Evolutionary conservation across 2,113 vertebrate species (phyloP).

Genomic region (Bos taurus): ARS-UCD2.0 NC_037339.1:29510001-29510500

Average conservation of each 20-base stretch:
- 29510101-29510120: constrained; percentile 20
- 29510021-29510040: constrained; percentile 13
- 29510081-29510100: constrained; percentile 36
- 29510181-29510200: constrained; percentile 34
- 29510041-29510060: constrained; percentile 3
- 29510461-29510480: too few species aligned
- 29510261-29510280: too few species aligned
- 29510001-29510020: constrained; percentile 48
- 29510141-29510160: constrained; percentile 15
- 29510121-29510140: neutral
- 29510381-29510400: too few species aligned
- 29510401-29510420: too few species aligned
- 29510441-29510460: too few species aligned
- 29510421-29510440: too few species aligned
- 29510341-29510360: too few species aligned
- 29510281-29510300: too few species aligned
- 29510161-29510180: neutral
- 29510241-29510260: neutral
- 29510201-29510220: neutral
- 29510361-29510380: too few species aligned
- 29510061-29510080: constrained; percentile 41
- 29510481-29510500: too few species aligned
- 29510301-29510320: too few species aligned
- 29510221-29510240: neutral
- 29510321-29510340: too few species aligned